Evolutionary conservation across 2,888 invertebrate species (phyloP).

Genomic region (Mesorhabditis belari): DNA sequence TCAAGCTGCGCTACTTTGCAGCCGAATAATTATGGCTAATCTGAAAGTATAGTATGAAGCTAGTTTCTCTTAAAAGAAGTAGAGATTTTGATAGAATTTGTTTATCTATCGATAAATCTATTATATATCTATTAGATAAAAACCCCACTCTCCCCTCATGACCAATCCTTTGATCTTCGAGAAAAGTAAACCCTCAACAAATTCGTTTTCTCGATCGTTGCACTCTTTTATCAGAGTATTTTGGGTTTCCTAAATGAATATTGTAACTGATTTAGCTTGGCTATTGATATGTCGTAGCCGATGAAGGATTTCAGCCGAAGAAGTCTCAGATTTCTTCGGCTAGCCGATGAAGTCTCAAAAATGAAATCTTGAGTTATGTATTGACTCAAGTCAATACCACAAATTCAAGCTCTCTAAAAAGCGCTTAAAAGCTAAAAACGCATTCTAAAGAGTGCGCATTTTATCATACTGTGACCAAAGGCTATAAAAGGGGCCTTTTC

Average conservation of each 20-base stretch:
- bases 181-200: constrained; percentile 71
- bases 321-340: no score
- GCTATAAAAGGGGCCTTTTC: no score
- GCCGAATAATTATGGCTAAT: neutral
- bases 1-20: neutral
- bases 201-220: constrained; percentile 62
- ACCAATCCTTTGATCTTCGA: constrained; percentile 66
- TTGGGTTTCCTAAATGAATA: constrained; percentile 57
- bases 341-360: no score
- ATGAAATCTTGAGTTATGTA: no score
- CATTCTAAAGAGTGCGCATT: no score
- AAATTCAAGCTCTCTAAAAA: no score
- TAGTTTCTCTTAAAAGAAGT: neutral
- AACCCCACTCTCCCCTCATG: constrained; percentile 69
- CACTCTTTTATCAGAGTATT: constrained; percentile 60
- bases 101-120: neutral
- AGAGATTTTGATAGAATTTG: neutral
- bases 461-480: no score
- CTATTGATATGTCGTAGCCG: no score
- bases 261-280: no score
- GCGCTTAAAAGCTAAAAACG: no score
- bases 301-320: no score
- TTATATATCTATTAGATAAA: constrained; percentile 51
- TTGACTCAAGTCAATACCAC: no score
- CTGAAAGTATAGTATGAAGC: neutral